Base-by-base conservation (phyloP, 2,113 vertebrate species). In the Pangasianodon gigas region DNA sequence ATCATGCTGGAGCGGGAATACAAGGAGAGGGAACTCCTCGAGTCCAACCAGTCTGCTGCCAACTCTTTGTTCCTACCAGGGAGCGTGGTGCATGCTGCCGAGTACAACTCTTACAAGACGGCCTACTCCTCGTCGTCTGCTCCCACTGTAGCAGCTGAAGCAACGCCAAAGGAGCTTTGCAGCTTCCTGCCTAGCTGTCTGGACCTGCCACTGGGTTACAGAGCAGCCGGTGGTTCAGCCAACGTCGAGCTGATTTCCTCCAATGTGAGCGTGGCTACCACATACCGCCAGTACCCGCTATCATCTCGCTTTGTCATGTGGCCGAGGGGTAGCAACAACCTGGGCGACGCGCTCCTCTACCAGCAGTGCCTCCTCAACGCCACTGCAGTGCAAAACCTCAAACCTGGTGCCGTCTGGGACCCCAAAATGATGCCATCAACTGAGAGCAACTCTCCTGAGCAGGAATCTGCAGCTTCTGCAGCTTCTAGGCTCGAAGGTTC, bases 1-100 rank as follows among this genome's bases (percentile, higher is more conserved):
- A 98, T 99, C 93, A 99, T 99, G 98, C 94, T 99, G 94, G 98
- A 99, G 94, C 96, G 98, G 87, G 98, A 99, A 90, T 99, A 97
- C 94, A 99, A 99, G 87, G 98, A 99, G 86, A 97, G 98, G 14
- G 98, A 99, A 95, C 96, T 99, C 94, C 92, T 99, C 93, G 98
- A 99, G 95, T 97, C 96, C 82, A 96, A 96, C 69, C 97, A 98
- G 95, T 94, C 96, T 21, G 79, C 94, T 13, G 90, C 97, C 18
- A 91, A 93, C 62, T 95, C 98, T 1, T 95, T 98, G 32, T 96
- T 98, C 81, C 95, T 98, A 86, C 98, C 98, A 3, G 96, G 92
- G 91, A 95, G 91, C 29, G 92, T 97, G 94, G 95, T 97, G 0
- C 97, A 97, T 6, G 96, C 97, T 62, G 93, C 97, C 1, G 98